Evolutionary conservation across 2,113 vertebrate species (phyloP).

Genomic region (Microcebus lehilahytsara): DNA sequence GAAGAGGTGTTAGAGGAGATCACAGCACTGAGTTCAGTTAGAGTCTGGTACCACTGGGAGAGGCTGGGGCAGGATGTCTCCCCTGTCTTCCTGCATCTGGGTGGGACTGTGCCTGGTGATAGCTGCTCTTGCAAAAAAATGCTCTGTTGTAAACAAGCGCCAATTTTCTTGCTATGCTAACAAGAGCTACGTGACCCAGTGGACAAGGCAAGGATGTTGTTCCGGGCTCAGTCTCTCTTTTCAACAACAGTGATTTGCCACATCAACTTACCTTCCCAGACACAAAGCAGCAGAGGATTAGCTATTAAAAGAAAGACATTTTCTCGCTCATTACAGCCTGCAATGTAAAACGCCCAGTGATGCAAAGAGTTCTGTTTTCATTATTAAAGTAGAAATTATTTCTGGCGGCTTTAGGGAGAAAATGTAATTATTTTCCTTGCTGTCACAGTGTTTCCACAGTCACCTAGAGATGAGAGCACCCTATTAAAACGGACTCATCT

Average conservation of each 20-base stretch:
- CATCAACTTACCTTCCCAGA: conserved; percentile 46
- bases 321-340: conserved; percentile 69
- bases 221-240: background rate
- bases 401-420: background rate
- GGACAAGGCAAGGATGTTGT: background rate
- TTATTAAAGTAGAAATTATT: conserved; percentile 59
- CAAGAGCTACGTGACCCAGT: background rate
- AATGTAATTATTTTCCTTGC: conserved; percentile 67
- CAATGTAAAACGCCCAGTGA: conserved; percentile 48
- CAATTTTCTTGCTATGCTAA: background rate
- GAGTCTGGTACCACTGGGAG: too few relatives aligned
- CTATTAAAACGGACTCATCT: conserved; percentile 38
- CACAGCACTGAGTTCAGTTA: background rate
- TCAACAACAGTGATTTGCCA: background rate
- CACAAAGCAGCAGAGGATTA: conserved; percentile 57
- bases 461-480: conserved; percentile 25
- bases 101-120: background rate
- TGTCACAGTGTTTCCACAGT: conserved; percentile 38
- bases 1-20: background rate
- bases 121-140: background rate
- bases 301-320: conserved; percentile 70
- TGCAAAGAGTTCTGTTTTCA: conserved; percentile 47
- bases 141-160: background rate
- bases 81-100: background rate
- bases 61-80: background rate